A percentile compares a stretch with the other conserved stretches of the same genome.
phyloP scores from a whole-genome alignment of 2,888 invertebrate genomes.

The Cheilosia pagana region DNA sequence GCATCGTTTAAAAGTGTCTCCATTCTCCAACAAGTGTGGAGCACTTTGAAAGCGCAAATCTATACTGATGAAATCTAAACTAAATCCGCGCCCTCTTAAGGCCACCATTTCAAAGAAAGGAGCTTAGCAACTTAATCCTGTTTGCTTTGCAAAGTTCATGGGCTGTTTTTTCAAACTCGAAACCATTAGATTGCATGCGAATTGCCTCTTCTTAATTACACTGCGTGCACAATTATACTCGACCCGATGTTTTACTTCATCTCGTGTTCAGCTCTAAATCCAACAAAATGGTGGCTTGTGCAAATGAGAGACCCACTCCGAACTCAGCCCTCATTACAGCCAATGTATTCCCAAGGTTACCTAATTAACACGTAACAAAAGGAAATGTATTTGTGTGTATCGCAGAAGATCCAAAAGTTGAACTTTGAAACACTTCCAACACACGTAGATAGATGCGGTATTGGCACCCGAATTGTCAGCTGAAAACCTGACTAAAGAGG shows the following conservation, averaged over 20 bases:
- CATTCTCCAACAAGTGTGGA: too few species aligned
- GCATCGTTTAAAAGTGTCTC: too few species aligned
- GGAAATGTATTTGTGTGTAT: not conserved
- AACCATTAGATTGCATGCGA: not conserved
- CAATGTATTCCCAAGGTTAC: slow-evolving; percentile 44
- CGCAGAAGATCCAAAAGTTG: slow-evolving; percentile 8
- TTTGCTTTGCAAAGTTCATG: too few species aligned
- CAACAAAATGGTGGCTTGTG: slow-evolving; percentile 46
- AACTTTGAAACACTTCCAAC: not conserved
- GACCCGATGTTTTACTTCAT: too few species aligned
- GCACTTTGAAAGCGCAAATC: too few species aligned
- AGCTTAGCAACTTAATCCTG: too few species aligned
- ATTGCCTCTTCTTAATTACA: not conserved
- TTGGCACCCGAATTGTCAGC: not conserved
- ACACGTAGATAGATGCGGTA: not conserved
- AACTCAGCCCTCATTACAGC: slow-evolving; percentile 1
- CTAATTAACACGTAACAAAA: slow-evolving; percentile 26
- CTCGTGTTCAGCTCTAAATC: not conserved
- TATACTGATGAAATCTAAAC: too few species aligned
- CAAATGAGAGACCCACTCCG: slow-evolving; percentile 18
- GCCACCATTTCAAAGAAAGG: too few species aligned
- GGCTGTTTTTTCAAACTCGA: too few species aligned
- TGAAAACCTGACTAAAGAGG: not conserved
- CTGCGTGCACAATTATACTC: not conserved
- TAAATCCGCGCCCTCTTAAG: too few species aligned